Conservation (phyloP, 2,888 invertebrate species). For the Cetonia aurata region DNA sequence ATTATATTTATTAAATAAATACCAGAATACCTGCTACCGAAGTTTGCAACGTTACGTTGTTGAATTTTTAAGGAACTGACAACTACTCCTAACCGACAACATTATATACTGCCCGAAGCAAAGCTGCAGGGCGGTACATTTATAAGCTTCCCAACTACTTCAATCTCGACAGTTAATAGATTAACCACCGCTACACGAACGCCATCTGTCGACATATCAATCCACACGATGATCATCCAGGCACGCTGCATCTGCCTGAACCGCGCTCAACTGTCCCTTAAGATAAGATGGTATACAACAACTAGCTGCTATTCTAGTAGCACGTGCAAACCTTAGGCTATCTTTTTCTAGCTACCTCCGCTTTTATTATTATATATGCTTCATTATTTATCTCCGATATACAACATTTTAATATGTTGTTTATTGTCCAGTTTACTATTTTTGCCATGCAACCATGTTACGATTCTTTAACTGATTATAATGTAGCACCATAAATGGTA, state of each 20-base stretch:
- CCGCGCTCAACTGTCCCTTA: conserved; percentile 1
- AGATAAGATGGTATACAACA: conserved; percentile 15
- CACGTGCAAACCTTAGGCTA: conserved; percentile 15
- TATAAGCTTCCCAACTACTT: conserved; percentile 26
- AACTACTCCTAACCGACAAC: conserved; percentile 6
- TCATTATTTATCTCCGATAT: too few relatives aligned
- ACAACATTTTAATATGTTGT: too few relatives aligned
- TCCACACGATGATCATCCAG: conserved; percentile 9
- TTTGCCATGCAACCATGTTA: too few relatives aligned
- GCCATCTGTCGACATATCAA: conserved; percentile 22
- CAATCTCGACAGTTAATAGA: conserved; percentile 32
- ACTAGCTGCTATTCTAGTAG: neutral
- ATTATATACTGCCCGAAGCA: neutral
- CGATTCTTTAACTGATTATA: too few relatives aligned
- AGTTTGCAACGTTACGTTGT: too few relatives aligned
- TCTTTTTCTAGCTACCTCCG: neutral
- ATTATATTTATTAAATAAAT: too few relatives aligned
- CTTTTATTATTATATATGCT: neutral
- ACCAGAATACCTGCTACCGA: too few relatives aligned
- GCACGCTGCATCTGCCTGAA: conserved; percentile 26
- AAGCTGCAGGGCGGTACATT: neutral
- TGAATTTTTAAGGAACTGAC: conserved; percentile 3
- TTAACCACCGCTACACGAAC: conserved; percentile 23
- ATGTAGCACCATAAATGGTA: too few relatives aligned
- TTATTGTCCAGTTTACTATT: too few relatives aligned